Evolutionary conservation across 2,113 vertebrate genomes (phyloP), one percentile per base, ranked within the genome.

Genomic region (Hippoglossus stenolepis): DNA sequence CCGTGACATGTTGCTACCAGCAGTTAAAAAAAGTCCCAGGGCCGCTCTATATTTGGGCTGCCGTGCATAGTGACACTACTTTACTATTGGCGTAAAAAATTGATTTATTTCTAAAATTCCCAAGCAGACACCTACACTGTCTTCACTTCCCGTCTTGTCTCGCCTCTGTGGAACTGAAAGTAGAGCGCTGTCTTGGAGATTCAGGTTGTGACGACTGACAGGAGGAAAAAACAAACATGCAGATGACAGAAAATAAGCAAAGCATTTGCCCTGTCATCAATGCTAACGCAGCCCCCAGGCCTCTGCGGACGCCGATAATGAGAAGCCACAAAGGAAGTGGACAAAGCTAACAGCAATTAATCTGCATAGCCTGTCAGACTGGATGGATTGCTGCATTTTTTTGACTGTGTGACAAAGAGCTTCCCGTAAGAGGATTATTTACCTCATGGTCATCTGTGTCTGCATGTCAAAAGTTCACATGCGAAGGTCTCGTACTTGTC

Each of bases 351-450:
- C 62, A 70, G 77, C 81, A 75, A 85, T 73, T 64, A 87, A 83
- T 80, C 71, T 74, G 73, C 79, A 73, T 61, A 79, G 79, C 85
- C 70, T 15, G 89, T 89, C 89, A 75, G 86, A 88, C 89, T 76
- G 90, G 87, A 90, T 70, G 31, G 74, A 87, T 87, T 24, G 57
- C 80, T 65, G 12, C 70, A 70, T 87, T 71, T 70, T 57, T 70
- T 54, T 70, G 59, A 65, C 80, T 49, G 59, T 68, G 75, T 68
- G 63, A 89, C 81, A 90, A 88, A 83, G 88, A 82, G 74, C 75
- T 78, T 69, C 75, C 53, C 73, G 86, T 89, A 93, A 91, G 89
- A 90, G 80, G 90, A 92, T 93, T 93, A 91, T 59, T 66, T 65
- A 43, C 60, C 67, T 23, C 79, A 31, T 45, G 5, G 65, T 87